Evolutionary conservation across 2,888 invertebrate genomes (phyloP).

Genomic region (Dyspetes luteomarginatus): DNA sequence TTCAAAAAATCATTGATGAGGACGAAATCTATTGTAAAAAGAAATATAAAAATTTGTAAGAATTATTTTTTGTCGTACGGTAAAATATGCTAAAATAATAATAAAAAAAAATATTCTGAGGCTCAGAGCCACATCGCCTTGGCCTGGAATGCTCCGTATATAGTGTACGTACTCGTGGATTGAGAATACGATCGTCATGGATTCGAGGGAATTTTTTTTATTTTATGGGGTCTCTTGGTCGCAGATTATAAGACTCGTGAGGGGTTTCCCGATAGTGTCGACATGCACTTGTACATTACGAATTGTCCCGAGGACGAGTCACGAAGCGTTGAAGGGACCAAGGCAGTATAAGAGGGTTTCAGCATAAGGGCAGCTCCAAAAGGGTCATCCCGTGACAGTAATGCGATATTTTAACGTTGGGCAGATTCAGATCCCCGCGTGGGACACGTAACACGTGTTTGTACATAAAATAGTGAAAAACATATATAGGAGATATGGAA

Average conservation of each 20-base stretch:
- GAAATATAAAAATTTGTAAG: no score
- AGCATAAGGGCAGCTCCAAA: slow-evolving; percentile 62
- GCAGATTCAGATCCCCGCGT: slow-evolving; percentile 70
- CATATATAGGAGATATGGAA: no score
- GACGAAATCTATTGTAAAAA: no score
- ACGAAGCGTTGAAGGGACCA: slow-evolving; percentile 30
- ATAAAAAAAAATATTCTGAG: no score
- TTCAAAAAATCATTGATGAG: no score
- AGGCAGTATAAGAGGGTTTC: slow-evolving; percentile 55
- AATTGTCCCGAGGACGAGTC: slow-evolving; percentile 11
- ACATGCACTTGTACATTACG: slow-evolving; percentile 69
- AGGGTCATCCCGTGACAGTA: slow-evolving; percentile 76
- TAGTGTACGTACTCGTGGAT: not conserved
- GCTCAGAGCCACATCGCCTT: no score
- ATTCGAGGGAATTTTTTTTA: slow-evolving; percentile 20
- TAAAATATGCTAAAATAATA: no score
- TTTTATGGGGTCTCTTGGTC: slow-evolving; percentile 50
- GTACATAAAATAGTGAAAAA: slow-evolving; percentile 38
- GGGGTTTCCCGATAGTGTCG: slow-evolving; percentile 72
- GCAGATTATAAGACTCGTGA: slow-evolving; percentile 63
- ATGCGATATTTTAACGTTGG: slow-evolving; percentile 74
- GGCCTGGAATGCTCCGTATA: no score
- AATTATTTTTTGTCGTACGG: no score
- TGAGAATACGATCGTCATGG: not conserved
- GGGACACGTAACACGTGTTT: slow-evolving; percentile 75